Evolutionary conservation across 2,888 invertebrate genomes (phyloP).

Genomic region (Palloptera scutellata): DNA sequence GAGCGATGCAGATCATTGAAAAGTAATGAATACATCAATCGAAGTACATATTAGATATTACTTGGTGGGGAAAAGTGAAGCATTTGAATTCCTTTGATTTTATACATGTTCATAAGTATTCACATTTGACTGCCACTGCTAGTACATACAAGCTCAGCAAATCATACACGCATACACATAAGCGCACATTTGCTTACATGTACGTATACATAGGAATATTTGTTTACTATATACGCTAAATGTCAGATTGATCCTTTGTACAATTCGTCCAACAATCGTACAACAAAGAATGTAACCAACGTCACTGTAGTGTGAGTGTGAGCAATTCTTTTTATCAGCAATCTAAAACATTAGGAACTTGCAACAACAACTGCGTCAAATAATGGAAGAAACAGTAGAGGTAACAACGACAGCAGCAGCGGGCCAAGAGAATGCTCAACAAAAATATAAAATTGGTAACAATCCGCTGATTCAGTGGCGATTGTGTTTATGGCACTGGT

Average conservation of each 20-base stretch:
- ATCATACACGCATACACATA: constrained; percentile 7
- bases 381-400: no score
- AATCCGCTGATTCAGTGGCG: not conserved
- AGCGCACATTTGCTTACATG: not conserved
- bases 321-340: no score
- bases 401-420: no score
- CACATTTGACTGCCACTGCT: not conserved
- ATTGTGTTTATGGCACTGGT: not conserved
- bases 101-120: not conserved
- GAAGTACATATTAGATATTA: no score
- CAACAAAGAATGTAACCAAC: not conserved
- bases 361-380: no score
- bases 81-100: no score
- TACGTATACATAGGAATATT: not conserved
- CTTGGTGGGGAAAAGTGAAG: no score
- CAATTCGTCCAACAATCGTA: not conserved
- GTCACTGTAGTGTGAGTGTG: no score
- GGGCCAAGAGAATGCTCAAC: not conserved
- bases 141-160: not conserved
- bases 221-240: not conserved
- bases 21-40: no score
- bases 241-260: constrained; percentile 10
- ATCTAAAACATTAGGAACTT: no score
- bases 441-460: not conserved
- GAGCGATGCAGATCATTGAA: no score